Percentiles rank a stretch among this genome's conserved stretches.
Conservation (phyloP, 2,797 vertebrate species). For the Eulemur rubriventer region DNA sequence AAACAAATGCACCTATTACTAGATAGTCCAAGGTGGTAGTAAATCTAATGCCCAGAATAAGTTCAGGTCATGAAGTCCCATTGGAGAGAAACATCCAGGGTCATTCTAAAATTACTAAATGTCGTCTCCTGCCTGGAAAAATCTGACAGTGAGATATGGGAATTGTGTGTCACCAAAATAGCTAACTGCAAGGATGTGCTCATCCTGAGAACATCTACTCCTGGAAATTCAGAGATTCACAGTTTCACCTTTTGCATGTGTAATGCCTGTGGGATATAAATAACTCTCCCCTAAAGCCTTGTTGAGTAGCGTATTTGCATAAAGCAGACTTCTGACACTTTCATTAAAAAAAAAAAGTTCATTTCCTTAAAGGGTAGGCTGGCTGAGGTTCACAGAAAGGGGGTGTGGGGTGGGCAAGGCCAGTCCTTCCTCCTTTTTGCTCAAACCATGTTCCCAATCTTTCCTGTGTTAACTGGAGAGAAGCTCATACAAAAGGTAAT, state of each 20-base stretch:
- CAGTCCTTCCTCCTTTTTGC: neutral
- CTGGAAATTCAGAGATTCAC: slow-evolving; percentile 19
- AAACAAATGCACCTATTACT: neutral
- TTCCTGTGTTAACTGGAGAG: neutral
- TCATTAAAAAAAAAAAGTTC: neutral
- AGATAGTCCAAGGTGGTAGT: neutral
- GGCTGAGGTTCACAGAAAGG: neutral
- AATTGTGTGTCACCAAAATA: slow-evolving; percentile 34
- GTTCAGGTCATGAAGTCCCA: neutral
- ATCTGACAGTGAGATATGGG: neutral
- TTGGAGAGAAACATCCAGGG: neutral
- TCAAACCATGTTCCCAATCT: neutral
- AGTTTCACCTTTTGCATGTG: slow-evolving; percentile 56
- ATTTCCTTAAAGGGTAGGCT: slow-evolving; percentile 22
- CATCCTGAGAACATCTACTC: slow-evolving; percentile 40
- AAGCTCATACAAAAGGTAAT: neutral
- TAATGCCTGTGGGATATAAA: slow-evolving; percentile 38
- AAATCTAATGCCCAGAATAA: slow-evolving; percentile 2
- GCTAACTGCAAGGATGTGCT: neutral
- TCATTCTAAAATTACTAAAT: slow-evolving; percentile 24
- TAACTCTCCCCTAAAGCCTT: slow-evolving; percentile 46
- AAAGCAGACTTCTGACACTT: slow-evolving; percentile 64
- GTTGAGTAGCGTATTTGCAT: slow-evolving; percentile 52
- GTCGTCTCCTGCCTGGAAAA: neutral
- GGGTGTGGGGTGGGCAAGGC: neutral